phyloP scores from a whole-genome alignment of 2,888 invertebrate species.

The Chymomyza caudatula region DNA sequence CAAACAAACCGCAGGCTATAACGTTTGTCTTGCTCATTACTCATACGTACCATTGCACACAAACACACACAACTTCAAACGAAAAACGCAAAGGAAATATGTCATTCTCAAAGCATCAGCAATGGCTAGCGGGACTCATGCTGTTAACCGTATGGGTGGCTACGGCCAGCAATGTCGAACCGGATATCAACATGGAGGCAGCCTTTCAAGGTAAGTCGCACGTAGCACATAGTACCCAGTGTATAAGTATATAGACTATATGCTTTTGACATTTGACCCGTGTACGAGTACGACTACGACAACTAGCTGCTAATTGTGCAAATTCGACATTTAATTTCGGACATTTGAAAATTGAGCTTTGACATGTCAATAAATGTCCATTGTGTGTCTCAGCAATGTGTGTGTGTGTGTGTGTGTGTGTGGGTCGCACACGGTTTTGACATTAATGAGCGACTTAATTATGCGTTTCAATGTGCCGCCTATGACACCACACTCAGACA shows the following conservation, averaged over 20 bases:
- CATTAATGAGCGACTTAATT: conserved; percentile 68
- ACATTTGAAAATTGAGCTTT: conserved; percentile 23
- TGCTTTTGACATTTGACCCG: conserved; percentile 4
- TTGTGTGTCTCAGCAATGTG: background rate
- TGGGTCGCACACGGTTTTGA: conserved; percentile 44
- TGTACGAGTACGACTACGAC: background rate
- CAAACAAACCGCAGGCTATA: conserved; percentile 2
- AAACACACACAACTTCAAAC: conserved; percentile 4
- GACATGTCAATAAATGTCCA: conserved; percentile 51
- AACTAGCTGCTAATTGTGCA: conserved; percentile 39
- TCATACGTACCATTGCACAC: conserved; percentile 6
- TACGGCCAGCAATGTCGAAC: conserved; percentile 73
- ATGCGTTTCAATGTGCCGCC: conserved; percentile 27
- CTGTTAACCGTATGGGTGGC: conserved; percentile 41
- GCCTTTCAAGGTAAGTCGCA: conserved; percentile 81
- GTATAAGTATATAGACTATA: background rate
- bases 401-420: conserved; percentile 15
- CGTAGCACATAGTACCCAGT: background rate
- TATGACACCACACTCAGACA: conserved; percentile 19
- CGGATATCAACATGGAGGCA: conserved; percentile 79
- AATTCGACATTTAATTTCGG: conserved; percentile 27
- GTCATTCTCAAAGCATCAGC: conserved; percentile 50
- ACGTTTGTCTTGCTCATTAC: conserved; percentile 1
- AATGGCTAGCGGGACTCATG: background rate
- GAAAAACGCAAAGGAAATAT: conserved; percentile 24